Evolutionary conservation across 2,888 invertebrate species (phyloP), one percentile per base, ranked within the genome.

Genomic region (Muschampia plurimacula): DNA sequence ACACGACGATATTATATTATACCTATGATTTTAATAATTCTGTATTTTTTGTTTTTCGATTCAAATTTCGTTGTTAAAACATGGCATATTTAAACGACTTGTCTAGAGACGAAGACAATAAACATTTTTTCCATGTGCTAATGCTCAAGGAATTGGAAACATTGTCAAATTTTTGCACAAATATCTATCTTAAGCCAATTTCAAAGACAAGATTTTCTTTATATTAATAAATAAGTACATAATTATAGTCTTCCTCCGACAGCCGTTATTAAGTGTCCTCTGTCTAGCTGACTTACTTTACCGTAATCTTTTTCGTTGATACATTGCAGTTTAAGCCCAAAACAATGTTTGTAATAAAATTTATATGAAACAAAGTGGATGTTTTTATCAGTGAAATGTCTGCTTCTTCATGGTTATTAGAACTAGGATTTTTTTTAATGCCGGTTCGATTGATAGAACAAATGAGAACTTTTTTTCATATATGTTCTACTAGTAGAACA

Each of bases 331-430:
- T 84, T 89, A 91, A 92, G 89, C 90, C 85, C 87, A 88, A 87
- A 90, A 90, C 85, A 89, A 83, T 83, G 88, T 94, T 93, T 93
- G 90, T 92, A 93, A 93, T 93, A 92, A 94, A 94, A 92, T 93
- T 93, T 93, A 88, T 93, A 94, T 87, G 86, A 89, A 91, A 90
- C 85, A 77, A 70, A 60, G 62, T 32, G 73, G 36, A 36, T 57
- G 28, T 57, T 57, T 57, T 57, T 57, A 28, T 57, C 57, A 57
- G 10, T 22, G 55, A 15, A 55, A 55, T 55, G 4, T 55, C 55
- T 55, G 15, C 15, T 15, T 55, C 15, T 22, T 22, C 22, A 22
- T 22, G 22, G 22, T 22, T 22, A 22, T 0, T 22, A 22, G 22
- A 22, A 22, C 22, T 22, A 22, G 22, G 22, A 22, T 22, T 22